Conservation (phyloP, 1,140 invertebrate genomes). For the Aphis craccivora region DNA sequence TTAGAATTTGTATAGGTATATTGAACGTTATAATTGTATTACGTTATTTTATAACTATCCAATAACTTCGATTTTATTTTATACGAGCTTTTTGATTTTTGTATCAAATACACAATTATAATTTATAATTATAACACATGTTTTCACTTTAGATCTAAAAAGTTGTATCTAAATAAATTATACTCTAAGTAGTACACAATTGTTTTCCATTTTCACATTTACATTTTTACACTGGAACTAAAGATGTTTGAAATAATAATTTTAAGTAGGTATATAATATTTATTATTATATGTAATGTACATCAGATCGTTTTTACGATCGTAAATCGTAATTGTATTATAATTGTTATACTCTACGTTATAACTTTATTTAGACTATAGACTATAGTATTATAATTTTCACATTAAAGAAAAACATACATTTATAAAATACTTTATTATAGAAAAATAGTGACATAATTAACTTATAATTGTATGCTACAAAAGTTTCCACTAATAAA, state of each 20-base stretch:
- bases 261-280: not conserved
- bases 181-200: not conserved
- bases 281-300: not conserved
- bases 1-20: not conserved
- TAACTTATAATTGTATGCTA: not conserved
- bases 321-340: not conserved
- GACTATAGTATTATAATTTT: not conserved
- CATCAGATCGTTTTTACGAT: not conserved
- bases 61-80: not conserved
- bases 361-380: not conserved
- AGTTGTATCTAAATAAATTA: not conserved
- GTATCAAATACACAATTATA: too few relatives aligned
- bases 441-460: not conserved
- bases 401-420: not conserved
- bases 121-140: not conserved
- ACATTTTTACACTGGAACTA: not conserved
- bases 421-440: not conserved
- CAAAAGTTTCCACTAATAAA: conserved; percentile 14
- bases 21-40: not conserved
- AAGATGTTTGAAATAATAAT: not conserved
- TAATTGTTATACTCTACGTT: not conserved
- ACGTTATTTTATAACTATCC: not conserved
- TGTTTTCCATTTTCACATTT: not conserved
- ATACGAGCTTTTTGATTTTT: not conserved
- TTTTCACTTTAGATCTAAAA: not conserved